A percentile compares a stretch with the other conserved stretches of the same genome.
phyloP scores from a whole-genome alignment of 2,113 vertebrate genomes.

The Neogobius melanostomus region DNA sequence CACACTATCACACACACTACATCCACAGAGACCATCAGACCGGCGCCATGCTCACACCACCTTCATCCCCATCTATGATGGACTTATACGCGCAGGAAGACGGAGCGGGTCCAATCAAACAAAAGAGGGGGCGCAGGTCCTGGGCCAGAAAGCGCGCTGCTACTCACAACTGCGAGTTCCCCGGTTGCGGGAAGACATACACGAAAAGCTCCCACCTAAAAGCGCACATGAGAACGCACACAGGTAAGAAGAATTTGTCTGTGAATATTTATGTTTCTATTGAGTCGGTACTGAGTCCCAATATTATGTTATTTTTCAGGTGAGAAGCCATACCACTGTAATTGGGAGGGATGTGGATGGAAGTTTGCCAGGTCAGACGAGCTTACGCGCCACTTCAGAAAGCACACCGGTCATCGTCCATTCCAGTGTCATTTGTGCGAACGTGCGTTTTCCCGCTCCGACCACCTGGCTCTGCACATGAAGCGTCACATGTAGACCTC shows the following conservation, averaged over 20 bases:
- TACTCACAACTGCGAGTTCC: slow-evolving; percentile 90
- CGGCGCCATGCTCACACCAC: slow-evolving; percentile 85
- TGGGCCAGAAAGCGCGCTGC: slow-evolving; percentile 89
- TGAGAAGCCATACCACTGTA: slow-evolving; percentile 90
- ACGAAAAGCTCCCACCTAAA: slow-evolving; percentile 93
- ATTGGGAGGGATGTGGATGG: slow-evolving; percentile 91
- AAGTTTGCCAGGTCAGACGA: slow-evolving; percentile 89
- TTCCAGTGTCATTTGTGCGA: slow-evolving; percentile 92
- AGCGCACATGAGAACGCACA: slow-evolving; percentile 92
- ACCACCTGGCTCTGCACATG: slow-evolving; percentile 94
- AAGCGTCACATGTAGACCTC: slow-evolving; percentile 87
- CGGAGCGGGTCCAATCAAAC: slow-evolving; percentile 67
- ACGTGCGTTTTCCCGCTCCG: slow-evolving; percentile 88
- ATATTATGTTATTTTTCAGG: slow-evolving; percentile 63
- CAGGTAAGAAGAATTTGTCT: slow-evolving; percentile 72
- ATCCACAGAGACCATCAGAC: slow-evolving; percentile 77
- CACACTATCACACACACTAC: slow-evolving; percentile 82
- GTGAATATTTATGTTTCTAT: no score
- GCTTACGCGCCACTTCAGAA: slow-evolving; percentile 89
- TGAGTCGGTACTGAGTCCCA: not conserved
- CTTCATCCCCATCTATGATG: slow-evolving; percentile 84
- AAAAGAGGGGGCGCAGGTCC: slow-evolving; percentile 84
- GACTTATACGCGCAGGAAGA: slow-evolving; percentile 84
- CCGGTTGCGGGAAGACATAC: slow-evolving; percentile 91
- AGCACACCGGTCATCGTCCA: slow-evolving; percentile 89